Evolutionary conservation across 2,113 vertebrate genomes (phyloP).

Genomic region (Aviceda subcristata): DNA sequence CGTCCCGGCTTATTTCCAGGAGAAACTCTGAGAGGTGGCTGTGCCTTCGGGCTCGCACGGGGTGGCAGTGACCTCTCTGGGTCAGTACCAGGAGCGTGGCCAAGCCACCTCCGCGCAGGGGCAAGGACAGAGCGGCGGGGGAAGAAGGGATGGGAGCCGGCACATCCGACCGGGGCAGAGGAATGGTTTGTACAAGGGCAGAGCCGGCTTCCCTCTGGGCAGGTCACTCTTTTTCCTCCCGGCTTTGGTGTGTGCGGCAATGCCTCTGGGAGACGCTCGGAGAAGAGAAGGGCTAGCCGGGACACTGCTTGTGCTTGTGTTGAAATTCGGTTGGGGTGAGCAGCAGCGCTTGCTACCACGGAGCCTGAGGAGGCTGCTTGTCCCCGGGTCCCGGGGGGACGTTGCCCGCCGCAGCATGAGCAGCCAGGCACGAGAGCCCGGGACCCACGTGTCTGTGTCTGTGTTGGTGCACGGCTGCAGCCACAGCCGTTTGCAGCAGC

Average conservation of each 20-base stretch:
- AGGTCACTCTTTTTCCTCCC: neutral
- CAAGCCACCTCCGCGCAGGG: neutral
- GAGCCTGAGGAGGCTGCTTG: neutral
- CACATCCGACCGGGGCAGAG: fast-evolving
- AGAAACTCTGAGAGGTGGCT: neutral
- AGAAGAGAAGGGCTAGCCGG: neutral
- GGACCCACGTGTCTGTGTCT: neutral
- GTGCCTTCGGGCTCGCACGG: neutral
- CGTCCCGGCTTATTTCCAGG: neutral
- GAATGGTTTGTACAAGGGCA: neutral
- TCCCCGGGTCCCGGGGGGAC: fast-evolving
- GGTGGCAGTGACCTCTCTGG: neutral
- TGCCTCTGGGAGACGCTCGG: neutral
- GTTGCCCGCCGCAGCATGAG: neutral
- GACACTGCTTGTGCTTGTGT: neutral
- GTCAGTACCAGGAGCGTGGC: neutral
- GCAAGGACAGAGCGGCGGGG: neutral
- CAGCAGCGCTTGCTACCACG: fast-evolving
- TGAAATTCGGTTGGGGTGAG: neutral
- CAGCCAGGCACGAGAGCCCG: neutral
- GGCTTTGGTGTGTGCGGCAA: neutral
- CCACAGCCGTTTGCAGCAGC: neutral
- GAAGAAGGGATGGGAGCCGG: neutral
- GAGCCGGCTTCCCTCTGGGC: neutral
- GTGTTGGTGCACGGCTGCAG: neutral